These are phyloP conservation scores for Taxidea taxus DNA, from an alignment of 2,113 vertebrate species.

Conservation along the genomic window DNA sequence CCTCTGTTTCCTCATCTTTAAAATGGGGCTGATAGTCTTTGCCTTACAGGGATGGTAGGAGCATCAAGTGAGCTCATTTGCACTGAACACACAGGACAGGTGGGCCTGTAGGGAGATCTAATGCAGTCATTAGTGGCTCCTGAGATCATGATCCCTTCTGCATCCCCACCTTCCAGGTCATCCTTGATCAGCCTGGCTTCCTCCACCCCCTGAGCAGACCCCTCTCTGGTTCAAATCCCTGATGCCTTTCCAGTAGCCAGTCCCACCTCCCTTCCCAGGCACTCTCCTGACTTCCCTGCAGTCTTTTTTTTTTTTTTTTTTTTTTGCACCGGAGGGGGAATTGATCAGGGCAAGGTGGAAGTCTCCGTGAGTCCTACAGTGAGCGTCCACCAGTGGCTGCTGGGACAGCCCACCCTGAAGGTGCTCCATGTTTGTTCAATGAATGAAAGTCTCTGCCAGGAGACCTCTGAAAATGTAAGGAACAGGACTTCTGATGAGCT, in stretches of 20 bases:
- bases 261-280: not conserved
- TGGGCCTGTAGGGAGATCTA: not conserved
- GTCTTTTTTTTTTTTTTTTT: not conserved
- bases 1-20: not conserved
- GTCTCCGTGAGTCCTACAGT: not conserved
- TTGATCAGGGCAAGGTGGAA: not conserved
- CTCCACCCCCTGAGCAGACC: not conserved
- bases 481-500: not conserved
- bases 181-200: not conserved
- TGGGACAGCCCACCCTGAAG: not conserved
- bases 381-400: not conserved
- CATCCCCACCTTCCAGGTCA: not conserved
- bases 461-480: not conserved
- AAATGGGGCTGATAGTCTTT: not conserved
- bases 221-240: not conserved
- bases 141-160: not conserved
- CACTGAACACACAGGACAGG: not conserved
- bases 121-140: not conserved
- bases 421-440: not conserved
- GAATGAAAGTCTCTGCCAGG: not conserved
- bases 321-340: not conserved
- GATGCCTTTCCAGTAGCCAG: not conserved
- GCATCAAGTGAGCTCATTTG: not conserved
- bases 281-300: not conserved
- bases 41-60: not conserved